A percentile compares a stretch with the other conserved stretches of the same genome.
phyloP scores from a whole-genome alignment of 2,113 vertebrate species.

The Donacobius atricapilla region DNA sequence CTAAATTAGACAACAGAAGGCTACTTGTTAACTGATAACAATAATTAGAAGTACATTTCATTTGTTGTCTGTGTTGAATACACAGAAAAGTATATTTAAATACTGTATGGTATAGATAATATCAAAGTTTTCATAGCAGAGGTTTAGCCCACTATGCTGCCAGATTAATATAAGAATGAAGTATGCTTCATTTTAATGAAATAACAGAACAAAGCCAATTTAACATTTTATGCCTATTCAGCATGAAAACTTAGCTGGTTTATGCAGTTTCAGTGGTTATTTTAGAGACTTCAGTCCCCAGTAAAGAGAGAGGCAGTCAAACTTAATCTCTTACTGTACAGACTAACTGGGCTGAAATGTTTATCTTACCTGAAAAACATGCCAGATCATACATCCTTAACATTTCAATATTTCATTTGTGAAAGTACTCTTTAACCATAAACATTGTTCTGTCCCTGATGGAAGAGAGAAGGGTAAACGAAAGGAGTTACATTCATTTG shows the following conservation, averaged over 20 bases:
- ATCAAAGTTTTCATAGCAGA: background rate
- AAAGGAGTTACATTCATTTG: background rate
- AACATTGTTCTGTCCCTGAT: background rate
- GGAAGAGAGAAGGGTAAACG: background rate
- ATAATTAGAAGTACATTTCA: background rate
- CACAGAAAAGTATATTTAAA: background rate
- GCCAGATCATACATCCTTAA: background rate
- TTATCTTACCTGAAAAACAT: background rate
- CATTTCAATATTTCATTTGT: background rate
- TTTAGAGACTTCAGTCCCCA: background rate
- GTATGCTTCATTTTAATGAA: background rate
- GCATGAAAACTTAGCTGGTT: background rate
- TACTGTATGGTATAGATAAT: background rate
- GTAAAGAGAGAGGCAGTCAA: background rate
- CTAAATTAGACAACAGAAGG: constrained; percentile 2
- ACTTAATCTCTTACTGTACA: background rate
- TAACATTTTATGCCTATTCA: background rate
- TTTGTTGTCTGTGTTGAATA: background rate
- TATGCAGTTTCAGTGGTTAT: background rate
- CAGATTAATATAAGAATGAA: background rate
- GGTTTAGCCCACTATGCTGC: background rate
- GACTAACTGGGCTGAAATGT: background rate
- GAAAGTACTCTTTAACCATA: background rate
- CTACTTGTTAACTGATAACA: background rate
- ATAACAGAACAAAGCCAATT: background rate